Percentiles rank a stretch among this genome's conserved stretches.
phyloP scores from a whole-genome alignment of 2,888 invertebrate species.

The Macrophya annulata region DNA sequence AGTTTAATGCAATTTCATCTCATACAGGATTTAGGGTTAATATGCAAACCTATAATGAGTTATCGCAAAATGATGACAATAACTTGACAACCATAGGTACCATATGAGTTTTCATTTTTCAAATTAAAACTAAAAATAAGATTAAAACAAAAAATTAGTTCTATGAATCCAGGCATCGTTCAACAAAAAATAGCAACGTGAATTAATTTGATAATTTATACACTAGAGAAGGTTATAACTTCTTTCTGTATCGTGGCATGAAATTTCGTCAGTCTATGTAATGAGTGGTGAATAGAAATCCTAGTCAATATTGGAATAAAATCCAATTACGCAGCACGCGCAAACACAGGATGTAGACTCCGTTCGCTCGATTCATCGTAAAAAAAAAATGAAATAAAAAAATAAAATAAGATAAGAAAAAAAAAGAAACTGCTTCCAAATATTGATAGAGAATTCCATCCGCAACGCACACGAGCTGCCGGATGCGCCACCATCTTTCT shows the following conservation, averaged over 20 bases:
- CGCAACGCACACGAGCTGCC: constrained; percentile 60
- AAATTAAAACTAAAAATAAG: too few species aligned
- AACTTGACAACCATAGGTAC: background rate
- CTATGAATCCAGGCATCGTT: background rate
- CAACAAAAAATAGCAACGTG: background rate
- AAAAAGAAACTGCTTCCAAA: constrained; percentile 69
- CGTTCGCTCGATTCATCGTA: constrained; percentile 68
- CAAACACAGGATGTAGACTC: constrained; percentile 72
- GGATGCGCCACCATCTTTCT: constrained; percentile 69
- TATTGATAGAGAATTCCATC: constrained; percentile 69
- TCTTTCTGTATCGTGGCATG: background rate
- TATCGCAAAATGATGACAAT: background rate
- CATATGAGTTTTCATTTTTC: too few species aligned
- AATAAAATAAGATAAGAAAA: too few species aligned
- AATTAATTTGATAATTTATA: background rate
- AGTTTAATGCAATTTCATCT: constrained; percentile 17
- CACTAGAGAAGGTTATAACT: background rate
- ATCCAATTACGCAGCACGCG: constrained; percentile 72
- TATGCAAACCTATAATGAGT: background rate
- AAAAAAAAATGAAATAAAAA: constrained; percentile 48
- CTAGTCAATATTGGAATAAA: constrained; percentile 60
- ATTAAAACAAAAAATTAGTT: background rate
- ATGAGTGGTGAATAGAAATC: constrained; percentile 48
- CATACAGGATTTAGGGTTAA: background rate
- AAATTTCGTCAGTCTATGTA: constrained; percentile 22